Conservation (phyloP, 1,140 invertebrate species). For the Drosophila arawakana region DNA sequence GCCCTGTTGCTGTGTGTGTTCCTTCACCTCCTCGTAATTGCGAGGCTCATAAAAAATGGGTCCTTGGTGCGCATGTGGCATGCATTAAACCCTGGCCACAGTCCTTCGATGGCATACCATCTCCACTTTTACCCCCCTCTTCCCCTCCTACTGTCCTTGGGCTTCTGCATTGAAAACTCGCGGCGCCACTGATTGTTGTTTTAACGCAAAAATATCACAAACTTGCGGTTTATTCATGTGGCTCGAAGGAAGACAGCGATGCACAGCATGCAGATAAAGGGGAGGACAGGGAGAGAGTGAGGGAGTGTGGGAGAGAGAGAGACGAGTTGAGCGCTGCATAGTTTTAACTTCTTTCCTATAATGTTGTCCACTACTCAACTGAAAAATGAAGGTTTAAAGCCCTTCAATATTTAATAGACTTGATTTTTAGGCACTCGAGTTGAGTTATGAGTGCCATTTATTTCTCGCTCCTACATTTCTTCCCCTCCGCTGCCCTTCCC, state of each 20-base stretch:
- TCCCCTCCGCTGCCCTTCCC: background rate
- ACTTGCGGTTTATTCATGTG: slow-evolving; percentile 24
- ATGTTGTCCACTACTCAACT: no score
- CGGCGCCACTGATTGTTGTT: slow-evolving; percentile 27
- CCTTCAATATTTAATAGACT: no score
- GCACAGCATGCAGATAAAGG: background rate
- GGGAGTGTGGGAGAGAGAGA: background rate
- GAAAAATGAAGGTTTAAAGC: no score
- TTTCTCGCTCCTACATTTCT: background rate
- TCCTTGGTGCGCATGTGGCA: slow-evolving; percentile 68
- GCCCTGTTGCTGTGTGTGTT: slow-evolving; percentile 6
- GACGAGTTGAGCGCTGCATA: no score
- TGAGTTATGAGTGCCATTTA: background rate
- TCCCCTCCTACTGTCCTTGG: slow-evolving; percentile 27
- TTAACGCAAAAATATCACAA: slow-evolving; percentile 35
- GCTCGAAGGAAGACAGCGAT: background rate
- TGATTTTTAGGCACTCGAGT: no score
- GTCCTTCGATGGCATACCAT: slow-evolving; percentile 2
- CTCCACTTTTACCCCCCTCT: background rate
- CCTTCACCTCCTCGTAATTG: slow-evolving; percentile 47
- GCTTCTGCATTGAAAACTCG: slow-evolving; percentile 34
- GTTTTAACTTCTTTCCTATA: no score
- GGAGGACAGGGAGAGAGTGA: background rate
- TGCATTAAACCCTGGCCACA: slow-evolving; percentile 53
- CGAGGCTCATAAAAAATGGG: slow-evolving; percentile 59